Conservation (phyloP, 2,113 vertebrate species). For the Eulemur macaco region DNA sequence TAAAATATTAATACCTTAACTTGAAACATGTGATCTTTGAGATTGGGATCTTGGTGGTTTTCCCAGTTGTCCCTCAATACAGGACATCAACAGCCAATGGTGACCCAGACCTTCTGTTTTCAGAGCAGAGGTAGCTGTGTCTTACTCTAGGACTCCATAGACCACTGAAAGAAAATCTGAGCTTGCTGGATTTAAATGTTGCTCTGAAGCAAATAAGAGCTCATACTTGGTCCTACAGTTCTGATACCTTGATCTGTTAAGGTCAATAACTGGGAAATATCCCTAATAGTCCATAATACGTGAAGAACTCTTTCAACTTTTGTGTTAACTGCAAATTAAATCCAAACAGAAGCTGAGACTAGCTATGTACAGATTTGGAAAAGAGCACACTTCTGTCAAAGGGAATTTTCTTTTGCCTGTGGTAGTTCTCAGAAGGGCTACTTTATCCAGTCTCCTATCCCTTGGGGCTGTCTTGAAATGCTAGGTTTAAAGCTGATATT, state of each 20-base stretch:
- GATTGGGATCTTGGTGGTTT: too few relatives aligned
- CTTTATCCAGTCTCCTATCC: background rate
- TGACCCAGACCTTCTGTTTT: background rate
- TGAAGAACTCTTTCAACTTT: background rate
- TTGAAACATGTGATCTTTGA: background rate
- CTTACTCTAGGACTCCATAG: background rate
- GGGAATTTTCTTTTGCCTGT: background rate
- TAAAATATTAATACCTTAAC: background rate
- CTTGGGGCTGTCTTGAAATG: background rate
- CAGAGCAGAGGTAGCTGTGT: background rate
- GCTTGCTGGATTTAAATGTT: background rate
- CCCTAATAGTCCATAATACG: background rate
- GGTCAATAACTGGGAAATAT: background rate
- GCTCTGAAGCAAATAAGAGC: background rate
- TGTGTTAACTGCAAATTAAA: background rate
- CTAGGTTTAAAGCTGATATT: background rate
- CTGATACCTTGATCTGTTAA: background rate
- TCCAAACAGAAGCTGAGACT: background rate
- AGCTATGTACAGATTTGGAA: background rate
- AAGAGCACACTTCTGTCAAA: background rate
- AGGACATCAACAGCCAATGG: background rate
- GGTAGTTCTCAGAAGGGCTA: background rate
- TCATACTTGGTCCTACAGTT: background rate
- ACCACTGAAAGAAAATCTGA: too few relatives aligned
- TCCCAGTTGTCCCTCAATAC: background rate